A percentile compares a stretch with the other conserved stretches of the same genome.
phyloP scores from a whole-genome alignment of 2,113 vertebrate genomes.

The Terrapene triunguis region DNA sequence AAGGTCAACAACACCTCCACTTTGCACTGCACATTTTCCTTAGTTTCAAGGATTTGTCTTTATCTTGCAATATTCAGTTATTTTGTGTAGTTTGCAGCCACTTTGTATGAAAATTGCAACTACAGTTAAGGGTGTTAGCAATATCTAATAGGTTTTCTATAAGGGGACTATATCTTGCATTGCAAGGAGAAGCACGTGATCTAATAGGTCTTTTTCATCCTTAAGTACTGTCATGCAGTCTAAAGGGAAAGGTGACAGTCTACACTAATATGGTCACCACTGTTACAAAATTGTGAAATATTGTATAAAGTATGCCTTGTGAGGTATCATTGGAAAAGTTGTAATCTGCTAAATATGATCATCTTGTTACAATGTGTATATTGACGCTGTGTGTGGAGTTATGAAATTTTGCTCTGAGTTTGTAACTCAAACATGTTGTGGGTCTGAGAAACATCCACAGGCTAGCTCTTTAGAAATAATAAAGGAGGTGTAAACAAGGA shows the following conservation, averaged over 20 bases:
- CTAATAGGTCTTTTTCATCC: not conserved
- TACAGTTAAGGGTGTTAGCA: not conserved
- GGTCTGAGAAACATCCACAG: not conserved
- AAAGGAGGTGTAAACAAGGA: not conserved
- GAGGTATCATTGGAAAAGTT: not conserved
- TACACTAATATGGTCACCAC: not conserved
- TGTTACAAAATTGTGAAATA: not conserved
- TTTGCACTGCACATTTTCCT: not conserved
- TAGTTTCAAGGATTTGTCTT: accelerated
- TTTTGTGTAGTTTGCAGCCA: not conserved
- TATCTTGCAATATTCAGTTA: not conserved
- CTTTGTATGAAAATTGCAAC: not conserved
- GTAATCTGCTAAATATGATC: not conserved
- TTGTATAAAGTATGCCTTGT: not conserved
- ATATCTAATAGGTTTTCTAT: not conserved
- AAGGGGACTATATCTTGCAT: not conserved
- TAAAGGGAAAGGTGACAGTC: not conserved
- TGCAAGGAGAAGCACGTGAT: not conserved
- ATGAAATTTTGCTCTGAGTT: not conserved
- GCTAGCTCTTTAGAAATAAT: not conserved
- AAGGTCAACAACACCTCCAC: accelerated
- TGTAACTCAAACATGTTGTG: not conserved
- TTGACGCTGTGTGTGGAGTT: not conserved
- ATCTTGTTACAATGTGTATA: not conserved
- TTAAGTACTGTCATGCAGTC: not conserved